Percentiles rank a stretch among this genome's conserved stretches.
Conservation (phyloP, 2,888 invertebrate genomes). For the Maniola hyperantus region DNA sequence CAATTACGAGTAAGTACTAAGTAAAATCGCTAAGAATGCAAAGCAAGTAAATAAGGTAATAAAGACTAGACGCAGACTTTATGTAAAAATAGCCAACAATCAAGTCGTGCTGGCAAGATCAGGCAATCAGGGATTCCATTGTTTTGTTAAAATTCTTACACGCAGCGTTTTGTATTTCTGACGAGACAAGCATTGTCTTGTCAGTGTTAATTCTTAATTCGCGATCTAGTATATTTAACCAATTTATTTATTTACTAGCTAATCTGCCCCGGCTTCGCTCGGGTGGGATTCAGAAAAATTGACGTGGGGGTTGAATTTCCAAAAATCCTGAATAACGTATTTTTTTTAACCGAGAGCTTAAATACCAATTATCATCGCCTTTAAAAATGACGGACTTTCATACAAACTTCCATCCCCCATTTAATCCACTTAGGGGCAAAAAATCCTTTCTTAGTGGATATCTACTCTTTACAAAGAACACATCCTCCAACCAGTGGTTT, state of each 20-base stretch:
- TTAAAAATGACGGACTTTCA: too few relatives aligned
- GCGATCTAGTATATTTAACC: neutral
- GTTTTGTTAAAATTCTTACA: slow-evolving; percentile 13
- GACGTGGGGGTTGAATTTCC: too few relatives aligned
- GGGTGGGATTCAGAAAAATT: too few relatives aligned
- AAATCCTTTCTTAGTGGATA: too few relatives aligned
- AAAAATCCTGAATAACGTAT: too few relatives aligned
- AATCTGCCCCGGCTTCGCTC: too few relatives aligned
- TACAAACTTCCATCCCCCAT: too few relatives aligned
- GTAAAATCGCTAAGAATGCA: slow-evolving; percentile 9
- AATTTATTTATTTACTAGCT: slow-evolving; percentile 9
- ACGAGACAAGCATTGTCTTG: neutral
- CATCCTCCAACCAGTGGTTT: too few relatives aligned
- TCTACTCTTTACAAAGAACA: too few relatives aligned
- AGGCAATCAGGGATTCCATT: slow-evolving; percentile 12
- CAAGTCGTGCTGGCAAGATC: slow-evolving; percentile 11
- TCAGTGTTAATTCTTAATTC: neutral
- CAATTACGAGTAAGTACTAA: neutral
- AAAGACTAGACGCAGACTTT: neutral
- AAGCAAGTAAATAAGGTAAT: slow-evolving; percentile 8
- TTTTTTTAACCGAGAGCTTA: too few relatives aligned
- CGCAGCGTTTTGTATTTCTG: neutral
- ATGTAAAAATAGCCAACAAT: slow-evolving; percentile 8
- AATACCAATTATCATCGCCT: too few relatives aligned
- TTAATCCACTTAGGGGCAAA: too few relatives aligned